phyloP scores from a whole-genome alignment of 2,113 vertebrate species.

The Lontra canadensis region DNA sequence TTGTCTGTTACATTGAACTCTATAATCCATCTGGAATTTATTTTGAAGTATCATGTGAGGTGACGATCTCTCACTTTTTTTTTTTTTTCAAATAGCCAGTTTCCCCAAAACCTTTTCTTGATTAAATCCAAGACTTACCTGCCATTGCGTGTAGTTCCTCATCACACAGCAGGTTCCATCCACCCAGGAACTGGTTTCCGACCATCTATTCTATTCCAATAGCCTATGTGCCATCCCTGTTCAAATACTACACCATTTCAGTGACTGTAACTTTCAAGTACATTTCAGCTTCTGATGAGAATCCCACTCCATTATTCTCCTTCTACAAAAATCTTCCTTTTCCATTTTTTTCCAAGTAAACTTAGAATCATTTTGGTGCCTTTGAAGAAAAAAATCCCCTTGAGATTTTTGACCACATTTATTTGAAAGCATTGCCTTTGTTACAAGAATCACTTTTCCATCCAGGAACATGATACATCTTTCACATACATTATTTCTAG shows the following conservation, averaged over 20 bases:
- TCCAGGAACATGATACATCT: rapidly evolving
- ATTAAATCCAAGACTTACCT: neutral
- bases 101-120: neutral
- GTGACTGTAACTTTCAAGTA: neutral
- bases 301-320: neutral
- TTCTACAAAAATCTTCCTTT: neutral
- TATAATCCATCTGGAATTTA: neutral
- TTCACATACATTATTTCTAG: neutral
- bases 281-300: neutral
- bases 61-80: neutral
- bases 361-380: neutral
- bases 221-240: neutral
- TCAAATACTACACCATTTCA: neutral
- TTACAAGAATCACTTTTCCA: neutral
- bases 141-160: neutral
- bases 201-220: neutral
- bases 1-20: neutral
- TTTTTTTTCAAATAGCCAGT: neutral
- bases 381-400: neutral
- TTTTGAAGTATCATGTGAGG: neutral
- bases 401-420: neutral
- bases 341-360: neutral
- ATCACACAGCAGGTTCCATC: neutral
- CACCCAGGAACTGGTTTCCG: neutral
- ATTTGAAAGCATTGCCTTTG: neutral